Conservation (phyloP, 2,888 invertebrate genomes). For the Rugalucina vietnamica region DNA sequence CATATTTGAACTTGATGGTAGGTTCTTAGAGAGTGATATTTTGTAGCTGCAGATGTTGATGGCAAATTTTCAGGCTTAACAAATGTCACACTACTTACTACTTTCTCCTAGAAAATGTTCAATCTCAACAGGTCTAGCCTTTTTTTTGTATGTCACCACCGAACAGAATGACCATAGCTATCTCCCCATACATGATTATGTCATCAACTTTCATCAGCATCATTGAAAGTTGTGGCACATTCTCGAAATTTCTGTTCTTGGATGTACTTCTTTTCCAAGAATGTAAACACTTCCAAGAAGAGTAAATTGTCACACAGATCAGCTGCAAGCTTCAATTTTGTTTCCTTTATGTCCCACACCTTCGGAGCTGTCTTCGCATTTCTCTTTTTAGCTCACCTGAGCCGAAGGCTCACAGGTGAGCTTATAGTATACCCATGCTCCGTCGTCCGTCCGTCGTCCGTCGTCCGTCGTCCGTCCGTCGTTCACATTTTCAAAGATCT, state of each 20-base stretch:
- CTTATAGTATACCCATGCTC: no score
- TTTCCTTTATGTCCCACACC: conserved; percentile 55
- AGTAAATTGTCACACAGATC: conserved; percentile 23
- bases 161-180: neutral
- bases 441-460: no score
- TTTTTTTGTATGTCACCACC: neutral
- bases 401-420: no score
- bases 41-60: conserved; percentile 11
- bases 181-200: neutral
- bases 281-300: conserved; percentile 51
- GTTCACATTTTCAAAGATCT: no score
- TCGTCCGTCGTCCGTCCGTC: no score
- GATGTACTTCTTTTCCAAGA: conserved; percentile 36
- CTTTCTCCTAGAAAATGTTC: neutral
- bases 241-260: neutral
- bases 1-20: conserved; percentile 18
- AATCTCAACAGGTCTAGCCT: neutral
- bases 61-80: conserved; percentile 19
- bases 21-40: conserved; percentile 4
- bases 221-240: neutral
- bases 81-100: neutral
- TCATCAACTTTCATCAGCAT: neutral
- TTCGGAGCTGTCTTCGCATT: neutral
- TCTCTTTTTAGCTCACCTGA: conserved; percentile 3
- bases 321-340: conserved; percentile 33